Base-by-base conservation (phyloP, 2,797 vertebrate genomes). In the Thripadectes ignobilis region DNA sequence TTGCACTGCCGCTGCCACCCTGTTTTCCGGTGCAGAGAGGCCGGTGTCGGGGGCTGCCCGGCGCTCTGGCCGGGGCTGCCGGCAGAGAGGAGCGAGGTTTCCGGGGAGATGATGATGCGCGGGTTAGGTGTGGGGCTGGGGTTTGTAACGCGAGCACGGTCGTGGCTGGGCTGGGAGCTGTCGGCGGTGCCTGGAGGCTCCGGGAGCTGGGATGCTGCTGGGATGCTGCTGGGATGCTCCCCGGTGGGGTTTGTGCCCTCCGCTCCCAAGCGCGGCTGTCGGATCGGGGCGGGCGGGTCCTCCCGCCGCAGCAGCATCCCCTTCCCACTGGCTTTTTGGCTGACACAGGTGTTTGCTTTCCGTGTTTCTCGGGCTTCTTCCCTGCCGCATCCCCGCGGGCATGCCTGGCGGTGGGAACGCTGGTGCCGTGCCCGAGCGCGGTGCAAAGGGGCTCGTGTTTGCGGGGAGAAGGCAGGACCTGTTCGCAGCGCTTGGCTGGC, bases 241-340 rank as follows among this genome's bases (percentile, higher is more conserved):
- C 43, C 3, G 4, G 2, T 26, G 72, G n/a, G 30, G 8, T 14
- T 26, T 32, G 45, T 58, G 58, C 41, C 19, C 67, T 82, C 58
- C 0, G 4, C 48, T 84, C 3, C 0, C 27, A 2, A n/a, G 55
- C 11, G 0, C 59, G 34, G 63, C 80, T 54, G 71, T n/a, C 1
- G 34, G 69, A 39, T 83, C 5, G 55, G 1, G 57, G 59, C 6
- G 11, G 89, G 39, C 77, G 61, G 90, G 65, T 75, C 49, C 41
- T 5, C 62, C 58, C 16, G 39, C 34, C 39, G 74, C 54, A 6
- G 74, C 54, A 6, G 65, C 3, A 7, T 36, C 58, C 19, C 49
- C 49, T 72, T 75, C 32, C 54, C 26, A 6, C 49, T 1, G 14
- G 18, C 54, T 88, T 88, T 88, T 76, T 39, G 51, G 59, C 83